phyloP scores from a whole-genome alignment of 2,113 vertebrate species.

The Progne subis region DNA sequence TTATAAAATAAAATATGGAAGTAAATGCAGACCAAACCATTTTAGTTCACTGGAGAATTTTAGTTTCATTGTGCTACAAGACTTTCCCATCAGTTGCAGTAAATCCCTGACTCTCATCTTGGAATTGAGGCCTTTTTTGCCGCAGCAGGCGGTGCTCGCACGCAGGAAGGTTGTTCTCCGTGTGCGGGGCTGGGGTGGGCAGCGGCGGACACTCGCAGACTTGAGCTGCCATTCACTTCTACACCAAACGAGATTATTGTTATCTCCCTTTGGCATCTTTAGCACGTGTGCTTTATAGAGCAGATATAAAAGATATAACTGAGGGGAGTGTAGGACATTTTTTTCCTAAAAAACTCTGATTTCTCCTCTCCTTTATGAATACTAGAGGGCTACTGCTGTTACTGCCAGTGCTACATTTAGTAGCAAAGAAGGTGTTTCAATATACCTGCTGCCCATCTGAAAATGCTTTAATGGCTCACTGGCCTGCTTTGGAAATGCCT shows the following conservation, averaged over 20 bases:
- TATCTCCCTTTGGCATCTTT: neutral
- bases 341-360: neutral
- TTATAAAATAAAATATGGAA: neutral
- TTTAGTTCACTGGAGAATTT: neutral
- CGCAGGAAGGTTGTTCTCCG: neutral
- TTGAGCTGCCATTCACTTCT: neutral
- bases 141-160: neutral
- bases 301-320: neutral
- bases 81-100: neutral
- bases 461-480: neutral
- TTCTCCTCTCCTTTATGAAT: neutral
- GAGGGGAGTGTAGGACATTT: neutral
- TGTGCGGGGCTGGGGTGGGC: neutral
- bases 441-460: neutral
- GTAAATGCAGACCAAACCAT: neutral
- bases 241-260: neutral
- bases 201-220: accelerated
- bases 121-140: neutral
- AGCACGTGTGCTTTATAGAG: neutral
- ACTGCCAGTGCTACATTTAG: neutral
- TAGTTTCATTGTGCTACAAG: neutral
- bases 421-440: neutral
- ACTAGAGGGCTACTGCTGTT: neutral
- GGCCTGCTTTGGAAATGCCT: neutral
- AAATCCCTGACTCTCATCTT: neutral